phyloP scores from a whole-genome alignment of 2,888 invertebrate genomes.

The Spisula solida region DNA sequence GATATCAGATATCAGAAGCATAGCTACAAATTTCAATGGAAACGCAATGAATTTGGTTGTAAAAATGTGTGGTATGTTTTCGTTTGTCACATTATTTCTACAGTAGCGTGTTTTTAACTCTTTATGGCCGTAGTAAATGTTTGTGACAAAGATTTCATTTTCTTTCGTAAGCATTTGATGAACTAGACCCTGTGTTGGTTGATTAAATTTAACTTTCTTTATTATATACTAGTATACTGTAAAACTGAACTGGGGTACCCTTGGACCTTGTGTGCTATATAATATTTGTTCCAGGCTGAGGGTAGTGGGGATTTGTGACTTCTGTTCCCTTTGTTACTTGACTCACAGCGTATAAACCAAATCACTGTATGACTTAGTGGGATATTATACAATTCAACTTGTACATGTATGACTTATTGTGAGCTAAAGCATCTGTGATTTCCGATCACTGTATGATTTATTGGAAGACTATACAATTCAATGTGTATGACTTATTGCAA shows the following conservation, averaged over 20 bases:
- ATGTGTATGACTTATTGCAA: too few species aligned
- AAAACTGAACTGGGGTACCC: not conserved
- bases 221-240: too few species aligned
- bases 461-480: too few species aligned
- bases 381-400: too few species aligned
- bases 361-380: too few species aligned
- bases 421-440: too few species aligned
- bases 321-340: too few species aligned
- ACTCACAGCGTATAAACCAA: too few species aligned
- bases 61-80: constrained; percentile 43
- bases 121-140: constrained; percentile 1
- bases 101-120: not conserved
- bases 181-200: not conserved
- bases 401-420: too few species aligned
- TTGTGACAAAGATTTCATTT: constrained; percentile 22
- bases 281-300: not conserved
- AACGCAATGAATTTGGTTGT: constrained; percentile 5
- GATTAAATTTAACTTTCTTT: constrained; percentile 9
- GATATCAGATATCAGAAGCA: constrained; percentile 38
- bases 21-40: constrained; percentile 32
- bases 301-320: too few species aligned
- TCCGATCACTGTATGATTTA: too few species aligned
- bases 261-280: not conserved
- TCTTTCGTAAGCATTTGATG: constrained; percentile 13
- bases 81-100: not conserved